Evolutionary conservation across 2,888 invertebrate species (phyloP), one percentile per base, ranked within the genome.

Genomic region (Cerastis rubricosa): DNA sequence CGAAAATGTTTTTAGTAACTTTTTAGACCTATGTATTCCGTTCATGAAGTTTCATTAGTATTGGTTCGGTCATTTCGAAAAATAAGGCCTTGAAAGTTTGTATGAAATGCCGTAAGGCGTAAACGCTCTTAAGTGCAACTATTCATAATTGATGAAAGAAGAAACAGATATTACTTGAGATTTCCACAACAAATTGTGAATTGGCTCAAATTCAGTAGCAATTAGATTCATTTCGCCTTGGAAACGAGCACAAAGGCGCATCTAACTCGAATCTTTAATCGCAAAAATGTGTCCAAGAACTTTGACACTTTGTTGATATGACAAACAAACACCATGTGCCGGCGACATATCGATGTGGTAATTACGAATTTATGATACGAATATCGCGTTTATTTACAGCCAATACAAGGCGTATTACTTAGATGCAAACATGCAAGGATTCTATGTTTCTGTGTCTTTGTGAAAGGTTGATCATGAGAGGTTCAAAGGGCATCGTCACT

Each of bases 291-390:
- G 14, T 70, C 22, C 7, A 45, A n/a, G n/a, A n/a, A 40, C 57
- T 57, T 73, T 67, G n/a, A 59, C 19, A 25, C 67, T 69, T 6
- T 40, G 47, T 51, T 54, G 43, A 22, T 71, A 75, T 87, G 81
- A 82, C 64, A 59, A 67, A 40, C 63, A 67, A 51, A 22, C 66
- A 51, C 49, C 85, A 71, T 57, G 22, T 85, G 70, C 25, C 63
- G 49, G 43, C 69, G 71, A 80, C 73, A 65, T 73, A 69, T 78
- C 43, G 71, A 82, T 66, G 47, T 67, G 61, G 64, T 71, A 73
- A 71, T 64, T 57, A 70, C 54, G 59, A 78, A 87, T 87, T 86
- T 87, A 87, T 72, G 80, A 80, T 66, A 54, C 57, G 35, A 67
- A 65, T 77, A 78, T 73, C 8, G 43, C 14, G 17, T 64, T 72